Evolutionary conservation across 2,113 vertebrate genomes (phyloP), one percentile per base, ranked within the genome.

Genomic region (Beaufortia kweichowensis): DNA sequence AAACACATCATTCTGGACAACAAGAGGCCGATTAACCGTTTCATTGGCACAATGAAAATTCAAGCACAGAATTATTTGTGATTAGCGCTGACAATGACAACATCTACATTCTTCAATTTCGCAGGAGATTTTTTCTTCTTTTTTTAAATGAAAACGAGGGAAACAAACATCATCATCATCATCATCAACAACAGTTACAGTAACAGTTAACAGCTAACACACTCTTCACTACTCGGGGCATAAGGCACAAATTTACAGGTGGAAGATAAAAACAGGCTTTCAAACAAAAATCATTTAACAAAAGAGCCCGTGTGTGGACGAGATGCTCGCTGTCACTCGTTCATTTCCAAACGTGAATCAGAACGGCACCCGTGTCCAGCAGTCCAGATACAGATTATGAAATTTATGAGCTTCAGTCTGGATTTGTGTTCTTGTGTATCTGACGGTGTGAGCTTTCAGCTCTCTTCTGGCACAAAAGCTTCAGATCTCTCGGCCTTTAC

Each of bases 201-300:
- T 84, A 86, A 92, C 89, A 87, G 85, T 90, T 88, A 92, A 97
- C 93, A 93, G 88, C 90, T 94, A 90, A 91, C 86, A 95, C 93
- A 95, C 91, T 92, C 91, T 92, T 94, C 93, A 98, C 94, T 96
- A 97, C 93, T 94, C 85, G 89, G 94, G 94, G 96, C 94, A 95
- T 98, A 98, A 98, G 96, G 97, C 97, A 99, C 97, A 97, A 94
- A 98, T 98, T 95, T 96, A 98, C 97, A 98, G 93, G 95, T 97
- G 96, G 95, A 96, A 94, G 91, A 93, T 91, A 91, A 61, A 50
- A 95, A 94, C 92, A 96, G 94, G 92, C 90, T 93, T 93, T 92
- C 92, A 24, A 93, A 95, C 93, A 91, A 92, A 93, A 92, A 89
- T 87, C 90, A 87, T 85, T 86, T 87, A 90, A 92, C 88, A 84